phyloP scores from a whole-genome alignment of 2,888 invertebrate genomes.

The Drosophila siamana region DNA sequence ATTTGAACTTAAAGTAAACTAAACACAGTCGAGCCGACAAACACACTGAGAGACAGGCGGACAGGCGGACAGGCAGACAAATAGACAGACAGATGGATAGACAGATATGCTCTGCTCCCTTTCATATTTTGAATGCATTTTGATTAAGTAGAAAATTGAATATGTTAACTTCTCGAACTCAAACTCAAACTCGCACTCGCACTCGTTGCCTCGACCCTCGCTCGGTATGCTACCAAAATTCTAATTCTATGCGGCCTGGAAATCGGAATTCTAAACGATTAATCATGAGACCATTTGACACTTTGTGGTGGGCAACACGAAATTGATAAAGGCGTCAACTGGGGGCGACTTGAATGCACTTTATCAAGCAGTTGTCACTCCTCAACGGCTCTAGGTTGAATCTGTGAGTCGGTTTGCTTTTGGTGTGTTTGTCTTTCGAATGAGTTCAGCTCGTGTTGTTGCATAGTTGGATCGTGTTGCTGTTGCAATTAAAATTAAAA shows the following conservation, averaged over 20 bases:
- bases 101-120: conserved; percentile 50
- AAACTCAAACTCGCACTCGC: conserved; percentile 1
- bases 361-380: conserved; percentile 65
- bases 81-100: not conserved
- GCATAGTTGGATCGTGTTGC: conserved; percentile 33
- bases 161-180: conserved; percentile 69
- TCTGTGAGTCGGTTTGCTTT: conserved; percentile 5
- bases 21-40: conserved; percentile 30
- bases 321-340: conserved; percentile 73
- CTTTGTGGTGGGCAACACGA: conserved; percentile 48
- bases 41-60: conserved; percentile 15
- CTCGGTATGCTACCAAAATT: conserved; percentile 17
- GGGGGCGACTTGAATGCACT: conserved; percentile 66
- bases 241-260: conserved; percentile 3
- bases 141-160: conserved; percentile 77
- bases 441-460: conserved; percentile 28
- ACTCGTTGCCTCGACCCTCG: conserved; percentile 31
- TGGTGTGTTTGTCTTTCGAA: not conserved
- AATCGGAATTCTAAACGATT: conserved; percentile 53
- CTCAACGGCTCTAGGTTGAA: conserved; percentile 1
- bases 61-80: not conserved
- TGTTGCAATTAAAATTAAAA: conserved; percentile 51
- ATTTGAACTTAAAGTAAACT: conserved; percentile 70
- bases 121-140: conserved; percentile 72
- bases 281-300: conserved; percentile 71